These are phyloP conservation scores for Drosophila lini DNA, from an alignment of 1,140 invertebrate species.

Conservation along the genomic window DNA sequence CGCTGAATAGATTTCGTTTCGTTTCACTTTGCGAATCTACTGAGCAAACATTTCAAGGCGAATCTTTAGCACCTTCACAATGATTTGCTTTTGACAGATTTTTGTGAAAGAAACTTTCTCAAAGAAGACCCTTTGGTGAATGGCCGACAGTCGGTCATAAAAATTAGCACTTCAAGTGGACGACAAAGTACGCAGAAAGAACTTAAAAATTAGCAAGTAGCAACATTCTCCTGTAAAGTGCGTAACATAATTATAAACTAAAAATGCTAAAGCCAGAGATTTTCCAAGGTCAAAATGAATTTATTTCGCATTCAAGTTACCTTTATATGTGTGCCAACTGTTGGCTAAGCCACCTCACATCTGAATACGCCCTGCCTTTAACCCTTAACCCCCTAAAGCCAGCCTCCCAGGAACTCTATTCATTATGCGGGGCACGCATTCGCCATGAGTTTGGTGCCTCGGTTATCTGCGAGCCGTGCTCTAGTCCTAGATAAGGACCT, in stretches of 20 bases:
- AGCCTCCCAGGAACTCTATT: slow-evolving; percentile 46
- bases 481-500: slow-evolving; percentile 45
- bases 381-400: slow-evolving; percentile 14
- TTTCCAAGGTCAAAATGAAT: slow-evolving; percentile 26
- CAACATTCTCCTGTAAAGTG: slow-evolving; percentile 18
- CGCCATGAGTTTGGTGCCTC: slow-evolving; percentile 59
- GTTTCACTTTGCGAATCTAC: slow-evolving; percentile 33
- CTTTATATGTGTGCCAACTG: slow-evolving; percentile 23
- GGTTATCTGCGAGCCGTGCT: slow-evolving; percentile 54
- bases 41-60: slow-evolving; percentile 29
- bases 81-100: slow-evolving; percentile 45
- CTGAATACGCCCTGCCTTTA: neutral
- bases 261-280: neutral
- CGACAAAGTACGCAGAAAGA: slow-evolving; percentile 8
- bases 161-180: slow-evolving; percentile 45
- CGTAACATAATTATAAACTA: slow-evolving; percentile 31
- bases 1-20: slow-evolving; percentile 43
- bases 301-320: slow-evolving; percentile 26
- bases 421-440: slow-evolving; percentile 72
- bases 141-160: slow-evolving; percentile 31
- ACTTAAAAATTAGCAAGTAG: slow-evolving; percentile 37
- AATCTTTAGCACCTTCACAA: slow-evolving; percentile 45
- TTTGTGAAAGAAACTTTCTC: slow-evolving; percentile 45
- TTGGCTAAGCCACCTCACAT: slow-evolving; percentile 25
- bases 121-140: slow-evolving; percentile 32